A percentile compares a stretch with the other conserved stretches of the same genome.
Conservation (phyloP, 2,797 vertebrate genomes). For the Vireo griseus region DNA sequence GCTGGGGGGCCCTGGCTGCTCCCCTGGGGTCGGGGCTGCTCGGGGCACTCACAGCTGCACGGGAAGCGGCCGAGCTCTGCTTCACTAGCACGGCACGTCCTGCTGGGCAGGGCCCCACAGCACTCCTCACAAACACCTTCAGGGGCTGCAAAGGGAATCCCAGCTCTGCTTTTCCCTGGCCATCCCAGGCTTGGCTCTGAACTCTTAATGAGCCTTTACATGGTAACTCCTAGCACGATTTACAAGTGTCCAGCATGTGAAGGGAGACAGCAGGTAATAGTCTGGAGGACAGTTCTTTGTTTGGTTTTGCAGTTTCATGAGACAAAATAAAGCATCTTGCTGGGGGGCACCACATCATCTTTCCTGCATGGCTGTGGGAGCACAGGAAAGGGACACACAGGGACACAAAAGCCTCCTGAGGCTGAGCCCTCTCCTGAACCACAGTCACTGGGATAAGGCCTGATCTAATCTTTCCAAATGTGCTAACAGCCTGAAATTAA, state of each 20-base stretch:
- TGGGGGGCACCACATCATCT: neutral
- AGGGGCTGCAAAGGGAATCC: neutral
- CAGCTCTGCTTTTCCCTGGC: neutral
- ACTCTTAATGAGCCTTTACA: neutral
- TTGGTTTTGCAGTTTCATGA: neutral
- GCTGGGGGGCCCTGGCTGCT: neutral
- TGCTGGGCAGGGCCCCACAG: neutral
- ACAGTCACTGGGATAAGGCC: neutral
- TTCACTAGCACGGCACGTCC: neutral
- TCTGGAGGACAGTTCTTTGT: neutral
- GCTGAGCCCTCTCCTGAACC: neutral
- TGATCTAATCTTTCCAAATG: conserved; percentile 12
- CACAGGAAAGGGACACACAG: neutral
- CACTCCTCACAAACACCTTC: neutral
- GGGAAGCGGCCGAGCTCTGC: conserved; percentile 36
- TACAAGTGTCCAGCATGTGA: fast-evolving
- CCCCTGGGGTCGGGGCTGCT: neutral
- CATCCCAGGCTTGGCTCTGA: neutral
- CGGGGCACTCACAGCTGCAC: neutral
- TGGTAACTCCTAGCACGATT: fast-evolving
- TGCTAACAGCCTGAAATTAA: conserved; percentile 24
- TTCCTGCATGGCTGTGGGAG: neutral
- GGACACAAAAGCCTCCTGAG: neutral
- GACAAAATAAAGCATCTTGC: neutral
- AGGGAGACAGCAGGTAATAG: neutral